Base-by-base conservation (phyloP, 2,888 invertebrate genomes). In the Drosophila fulvimacula region DNA sequence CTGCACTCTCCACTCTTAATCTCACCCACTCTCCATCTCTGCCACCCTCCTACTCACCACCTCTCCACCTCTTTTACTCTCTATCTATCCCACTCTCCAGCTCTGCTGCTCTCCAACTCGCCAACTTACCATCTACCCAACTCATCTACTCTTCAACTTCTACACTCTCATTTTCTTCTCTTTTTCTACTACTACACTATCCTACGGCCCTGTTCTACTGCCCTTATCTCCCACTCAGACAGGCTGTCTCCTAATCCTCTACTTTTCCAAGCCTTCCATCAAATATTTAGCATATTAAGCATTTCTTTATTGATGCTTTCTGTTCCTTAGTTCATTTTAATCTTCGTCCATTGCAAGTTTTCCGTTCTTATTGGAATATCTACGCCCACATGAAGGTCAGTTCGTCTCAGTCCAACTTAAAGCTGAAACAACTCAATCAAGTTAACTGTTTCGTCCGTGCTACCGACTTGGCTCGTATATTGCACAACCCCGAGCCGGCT, bases 391-490 rank as follows among this genome's bases (percentile, higher is more conserved):
- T 21, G 58, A 56, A 36, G 49, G 44, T 17, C 19, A 42, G 34
- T 32, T 58, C 17, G 17, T 17, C 41, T 9, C 6, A 10, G 36
- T n/a, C 21, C 36, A 10, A 6, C 10, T 60, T 19, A 51, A 70
- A 11, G 34, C 24, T 57, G 15, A 41, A 70, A 73, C 73, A 65
- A 69, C 84, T 84, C 80, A 84, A 82, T 82, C 79, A 78, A 80
- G 64, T 70, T 70, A 80, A 62, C 53, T 70, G 52, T 59, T 56
- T 36, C 36, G 57, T 17, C 36, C 41, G 27, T 24, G 10, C n/a
- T 21, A 0, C 11, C 38, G 24, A 56, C 67, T 60, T 67, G 59
- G 36, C 51, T 64, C 42, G 30, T 57, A 34, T 61, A 70, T 66
- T 72, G 67, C 55, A 64, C 67, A 64, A 53, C 64, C 39, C 39